Evolutionary conservation across 2,888 invertebrate species (phyloP), one percentile per base, ranked within the genome.

Genomic region (Salticus scenicus): DNA sequence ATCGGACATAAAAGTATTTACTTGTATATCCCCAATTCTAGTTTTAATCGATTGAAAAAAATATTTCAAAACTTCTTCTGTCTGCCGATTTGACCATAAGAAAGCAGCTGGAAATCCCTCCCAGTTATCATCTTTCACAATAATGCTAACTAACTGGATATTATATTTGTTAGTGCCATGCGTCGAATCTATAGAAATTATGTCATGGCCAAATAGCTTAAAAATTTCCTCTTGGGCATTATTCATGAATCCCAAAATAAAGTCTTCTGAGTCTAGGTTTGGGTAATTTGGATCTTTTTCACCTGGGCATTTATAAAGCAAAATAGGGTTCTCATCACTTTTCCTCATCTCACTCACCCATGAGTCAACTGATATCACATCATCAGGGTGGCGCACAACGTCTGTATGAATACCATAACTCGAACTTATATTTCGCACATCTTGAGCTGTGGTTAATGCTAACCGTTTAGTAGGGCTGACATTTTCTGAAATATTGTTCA

Each of bases 1-100:
- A 83, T 88, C 87, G 1, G 76, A 73, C 86, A 88, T 88, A n/a
- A n/a, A n/a, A n/a, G n/a, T n/a, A n/a, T n/a, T n/a, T n/a, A 63
- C 14, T 17, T 66, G 0, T 8, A 80, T 51, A 27, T n/a, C n/a
- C 8, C 63, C 41, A 5, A 41, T 20, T 1, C 24, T 31, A 28
- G 37, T 33, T 64, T 41, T 71, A 0, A 64, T 41, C 5, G 51
- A 67, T 2, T 1, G n/a, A 37, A 77, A 77, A 51, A 77, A 69
- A n/a, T 57, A 28, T 37, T 31, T 30, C 5, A 51, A 31, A 0
- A 37, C 1, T 0, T 37, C 20, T 20, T 30, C 70, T 4, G 37
- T 14, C 33, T 51, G 69, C 5, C 63, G n/a, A 10, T 70, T 64
- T 17, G 28, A 28, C 27, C 57, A 79, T 63, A 37, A n/a, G n/a